These are phyloP conservation scores for Athrips mouffetella DNA, from an alignment of 2,888 invertebrate genomes.

Conservation along the genomic window DNA sequence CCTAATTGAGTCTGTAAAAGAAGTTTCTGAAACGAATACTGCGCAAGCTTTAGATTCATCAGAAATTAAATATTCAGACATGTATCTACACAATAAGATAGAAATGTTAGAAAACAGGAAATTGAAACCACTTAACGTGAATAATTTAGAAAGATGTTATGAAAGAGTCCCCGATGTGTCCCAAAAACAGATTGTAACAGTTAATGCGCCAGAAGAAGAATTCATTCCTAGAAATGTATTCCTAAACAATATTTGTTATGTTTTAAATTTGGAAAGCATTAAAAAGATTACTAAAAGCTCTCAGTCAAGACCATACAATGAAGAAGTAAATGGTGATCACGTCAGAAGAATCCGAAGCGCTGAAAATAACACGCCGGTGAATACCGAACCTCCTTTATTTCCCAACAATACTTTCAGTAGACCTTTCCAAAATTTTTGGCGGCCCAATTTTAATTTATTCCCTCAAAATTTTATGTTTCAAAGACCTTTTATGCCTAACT, in stretches of 20 bases:
- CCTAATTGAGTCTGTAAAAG: no score
- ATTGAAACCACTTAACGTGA: conserved; percentile 30
- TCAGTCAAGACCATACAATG: conserved; percentile 37
- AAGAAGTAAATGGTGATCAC: conserved; percentile 46
- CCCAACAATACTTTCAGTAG: conserved; percentile 22
- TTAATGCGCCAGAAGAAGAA: conserved; percentile 47
- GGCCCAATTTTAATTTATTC: conserved; percentile 37
- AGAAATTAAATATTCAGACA: no score
- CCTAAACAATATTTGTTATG: conserved; percentile 48
- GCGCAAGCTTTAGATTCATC: no score
- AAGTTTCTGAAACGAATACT: no score
- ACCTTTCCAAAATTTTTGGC: conserved; percentile 33
- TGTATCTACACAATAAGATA: conserved; percentile 30
- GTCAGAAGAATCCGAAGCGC: conserved; percentile 40
- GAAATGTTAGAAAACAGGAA: conserved; percentile 38
- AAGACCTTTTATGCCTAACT: conserved; percentile 36
- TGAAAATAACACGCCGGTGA: neutral
- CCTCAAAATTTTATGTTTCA: conserved; percentile 43
- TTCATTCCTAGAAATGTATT: conserved; percentile 51
- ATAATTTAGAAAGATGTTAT: conserved; percentile 36
- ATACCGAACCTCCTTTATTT: conserved; percentile 12
- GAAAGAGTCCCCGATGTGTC: conserved; percentile 49
- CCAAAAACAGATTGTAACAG: conserved; percentile 37
- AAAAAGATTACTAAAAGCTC: conserved; percentile 33
- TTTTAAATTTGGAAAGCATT: conserved; percentile 44